Conservation (phyloP, 2,888 invertebrate species). For the Thereva unica region DNA sequence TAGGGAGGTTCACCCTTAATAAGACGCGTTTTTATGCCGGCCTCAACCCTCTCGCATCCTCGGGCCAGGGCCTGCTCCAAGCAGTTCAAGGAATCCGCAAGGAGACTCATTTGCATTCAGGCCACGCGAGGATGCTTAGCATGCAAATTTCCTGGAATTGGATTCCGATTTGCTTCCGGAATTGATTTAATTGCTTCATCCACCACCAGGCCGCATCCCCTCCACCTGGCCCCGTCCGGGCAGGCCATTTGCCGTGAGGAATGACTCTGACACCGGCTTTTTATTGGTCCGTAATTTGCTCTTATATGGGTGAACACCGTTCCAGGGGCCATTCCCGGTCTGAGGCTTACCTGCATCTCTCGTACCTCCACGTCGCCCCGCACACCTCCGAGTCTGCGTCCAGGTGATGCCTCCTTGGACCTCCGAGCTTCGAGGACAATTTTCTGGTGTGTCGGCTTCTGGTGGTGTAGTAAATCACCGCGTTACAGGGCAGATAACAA, state of each 20-base stretch:
- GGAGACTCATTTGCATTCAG: constrained; percentile 30
- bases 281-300: too few species aligned
- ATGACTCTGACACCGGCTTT: constrained; percentile 2
- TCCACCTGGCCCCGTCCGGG: neutral
- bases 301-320: too few species aligned
- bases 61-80: neutral
- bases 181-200: constrained; percentile 35
- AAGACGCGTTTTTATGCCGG: too few species aligned
- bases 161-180: constrained; percentile 21
- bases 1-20: too few species aligned
- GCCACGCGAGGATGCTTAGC: constrained; percentile 24
- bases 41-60: neutral
- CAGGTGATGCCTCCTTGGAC: constrained; percentile 7
- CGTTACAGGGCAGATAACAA: constrained; percentile 43
- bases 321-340: neutral
- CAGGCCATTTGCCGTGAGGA: constrained; percentile 23
- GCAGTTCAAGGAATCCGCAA: constrained; percentile 5
- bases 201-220: neutral
- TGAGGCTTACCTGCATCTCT: constrained; percentile 5
- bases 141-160: constrained; percentile 22
- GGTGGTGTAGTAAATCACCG: constrained; percentile 43
- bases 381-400: constrained; percentile 7
- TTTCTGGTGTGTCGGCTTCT: constrained; percentile 43
- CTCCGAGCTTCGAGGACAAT: constrained; percentile 36
- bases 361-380: constrained; percentile 2